Base-by-base conservation (phyloP, 2,888 invertebrate species). In the Philhelius pedissequus region DNA sequence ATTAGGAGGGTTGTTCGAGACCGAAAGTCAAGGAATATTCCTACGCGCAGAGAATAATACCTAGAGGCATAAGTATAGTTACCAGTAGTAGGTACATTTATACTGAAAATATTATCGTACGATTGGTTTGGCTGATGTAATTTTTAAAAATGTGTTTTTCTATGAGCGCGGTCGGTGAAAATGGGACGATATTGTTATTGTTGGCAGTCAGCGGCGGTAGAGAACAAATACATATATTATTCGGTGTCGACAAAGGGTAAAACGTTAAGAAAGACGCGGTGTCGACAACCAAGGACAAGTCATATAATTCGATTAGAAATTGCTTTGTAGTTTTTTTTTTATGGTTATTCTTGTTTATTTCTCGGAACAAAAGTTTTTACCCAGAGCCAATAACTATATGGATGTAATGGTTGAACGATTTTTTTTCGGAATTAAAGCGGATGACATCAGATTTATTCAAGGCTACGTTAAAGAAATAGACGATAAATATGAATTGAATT, bases 51-150 rank as follows among this genome's bases (percentile, higher is more conserved):
- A n/a, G 9, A 18, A 43, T n/a, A n/a, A n/a, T 32, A 35, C 13
- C 20, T 15, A 30, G 38, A 15, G n/a, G 8, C 9, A 43, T 3
- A 45, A 9, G 1, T 20, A 20, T 20, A 48, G 2, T n/a, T n/a
- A n/a, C n/a, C n/a, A n/a, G n/a, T n/a, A n/a, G n/a, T n/a, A 3
- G 4, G 9, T 4, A 20, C 5, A 30, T n/a, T n/a, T n/a, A n/a
- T 54, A n/a, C 58, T 38, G 35, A 20, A 32, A 30, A 48, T 13
- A 56, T 27, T 22, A 38, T 58, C 38, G 54, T 70, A 43, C 54
- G 48, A 22, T 78, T 62, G 50, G 18, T 54, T 25, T 18, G 75
- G 75, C 70, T 80, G 80, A 84, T 76, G 84, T 76, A 84, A 80
- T 84, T 84, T 69, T 80, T 68, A 70, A 80, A 56, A 68, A 76